phyloP scores from a whole-genome alignment of 2,888 invertebrate genomes.

The Polydrusus tereticollis region DNA sequence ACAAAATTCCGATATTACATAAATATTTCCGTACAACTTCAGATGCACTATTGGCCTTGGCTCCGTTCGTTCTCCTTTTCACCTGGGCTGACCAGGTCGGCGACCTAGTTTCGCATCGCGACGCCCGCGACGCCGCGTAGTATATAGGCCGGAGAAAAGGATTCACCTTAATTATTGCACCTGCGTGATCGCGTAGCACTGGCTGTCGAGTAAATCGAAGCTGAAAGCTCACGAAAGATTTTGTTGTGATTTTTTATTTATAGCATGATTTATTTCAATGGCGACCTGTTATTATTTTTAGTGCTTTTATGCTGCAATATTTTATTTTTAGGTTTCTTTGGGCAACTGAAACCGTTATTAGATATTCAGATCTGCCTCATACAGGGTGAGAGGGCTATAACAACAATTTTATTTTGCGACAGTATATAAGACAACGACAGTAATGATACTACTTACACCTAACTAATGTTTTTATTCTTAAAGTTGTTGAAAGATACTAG shows the following conservation, averaged over 20 bases:
- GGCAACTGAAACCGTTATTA: background rate
- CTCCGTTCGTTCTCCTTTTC: slow-evolving; percentile 56
- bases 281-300: background rate
- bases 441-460: too few species aligned
- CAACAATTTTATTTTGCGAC: too few species aligned
- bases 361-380: too few species aligned
- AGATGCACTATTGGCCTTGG: slow-evolving; percentile 50
- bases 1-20: slow-evolving; percentile 18
- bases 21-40: slow-evolving; percentile 35
- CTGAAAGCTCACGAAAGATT: slow-evolving; percentile 16
- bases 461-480: too few species aligned
- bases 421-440: too few species aligned
- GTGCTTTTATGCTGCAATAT: background rate
- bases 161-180: slow-evolving; percentile 45
- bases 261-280: background rate
- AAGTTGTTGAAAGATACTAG: too few species aligned
- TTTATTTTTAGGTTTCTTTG: background rate
- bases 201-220: slow-evolving; percentile 21
- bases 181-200: slow-evolving; percentile 38
- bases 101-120: slow-evolving; percentile 47
- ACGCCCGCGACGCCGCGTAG: slow-evolving; percentile 44
- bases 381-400: too few species aligned
- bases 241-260: slow-evolving; percentile 23
- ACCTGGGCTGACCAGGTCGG: slow-evolving; percentile 52
- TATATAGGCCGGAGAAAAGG: slow-evolving; percentile 46